These are phyloP conservation scores for Ashinkailepas kermadecensis DNA, from an alignment of 2,888 invertebrate species.

Conservation along the genomic window DNA sequence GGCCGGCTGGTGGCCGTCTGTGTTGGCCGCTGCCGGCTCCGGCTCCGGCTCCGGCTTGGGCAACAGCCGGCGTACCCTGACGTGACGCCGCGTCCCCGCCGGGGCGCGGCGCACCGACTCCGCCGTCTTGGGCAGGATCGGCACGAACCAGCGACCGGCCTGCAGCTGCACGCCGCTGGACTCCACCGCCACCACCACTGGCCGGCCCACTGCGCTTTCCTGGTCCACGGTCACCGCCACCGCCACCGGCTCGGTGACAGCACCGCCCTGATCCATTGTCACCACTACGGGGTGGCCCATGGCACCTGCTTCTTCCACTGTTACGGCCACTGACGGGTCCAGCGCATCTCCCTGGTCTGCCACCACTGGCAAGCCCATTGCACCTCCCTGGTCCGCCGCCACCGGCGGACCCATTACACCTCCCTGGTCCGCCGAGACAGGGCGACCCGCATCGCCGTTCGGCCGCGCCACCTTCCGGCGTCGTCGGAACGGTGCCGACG, in stretches of 20 bases:
- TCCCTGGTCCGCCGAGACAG: background rate
- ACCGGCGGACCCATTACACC: background rate
- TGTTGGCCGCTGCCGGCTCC: too few species aligned
- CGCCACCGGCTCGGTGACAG: too few species aligned
- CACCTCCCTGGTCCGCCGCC: background rate
- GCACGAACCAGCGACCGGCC: background rate
- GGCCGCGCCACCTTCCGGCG: background rate
- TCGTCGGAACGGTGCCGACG: background rate
- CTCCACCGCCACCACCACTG: too few species aligned
- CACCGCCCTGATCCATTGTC: too few species aligned
- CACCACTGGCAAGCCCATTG: background rate
- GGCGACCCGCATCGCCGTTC: background rate
- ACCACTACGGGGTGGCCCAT: too few species aligned
- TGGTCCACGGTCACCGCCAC: too few species aligned
- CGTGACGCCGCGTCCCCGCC: background rate
- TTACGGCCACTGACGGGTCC: too few species aligned
- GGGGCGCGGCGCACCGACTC: background rate
- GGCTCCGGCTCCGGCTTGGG: background rate
- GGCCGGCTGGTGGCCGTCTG: too few species aligned
- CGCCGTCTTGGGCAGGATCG: background rate
- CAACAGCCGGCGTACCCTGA: background rate
- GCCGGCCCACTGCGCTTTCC: too few species aligned
- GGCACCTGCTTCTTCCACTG: too few species aligned
- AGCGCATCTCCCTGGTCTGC: background rate
- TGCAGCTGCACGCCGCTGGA: background rate